phyloP scores from a whole-genome alignment of 2,113 vertebrate species.

The Ploceus nigricollis region DNA sequence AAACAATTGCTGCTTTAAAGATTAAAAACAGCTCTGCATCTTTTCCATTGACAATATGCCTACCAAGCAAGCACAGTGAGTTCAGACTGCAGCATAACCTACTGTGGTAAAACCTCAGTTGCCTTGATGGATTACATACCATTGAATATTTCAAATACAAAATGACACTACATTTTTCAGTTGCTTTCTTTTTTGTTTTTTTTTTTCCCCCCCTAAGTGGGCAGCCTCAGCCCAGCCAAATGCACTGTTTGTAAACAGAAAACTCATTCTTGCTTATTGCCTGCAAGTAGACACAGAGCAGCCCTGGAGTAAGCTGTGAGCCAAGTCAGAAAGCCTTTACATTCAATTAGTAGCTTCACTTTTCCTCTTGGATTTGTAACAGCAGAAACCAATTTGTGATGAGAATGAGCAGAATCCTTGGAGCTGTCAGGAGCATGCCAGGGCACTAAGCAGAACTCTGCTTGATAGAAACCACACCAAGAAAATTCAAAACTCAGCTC shows the following conservation, averaged over 20 bases:
- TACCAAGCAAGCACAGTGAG: background rate
- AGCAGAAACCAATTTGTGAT: conserved; percentile 35
- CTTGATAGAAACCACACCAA: conserved; percentile 7
- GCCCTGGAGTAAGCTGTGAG: background rate
- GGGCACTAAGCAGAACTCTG: background rate
- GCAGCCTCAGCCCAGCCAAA: background rate
- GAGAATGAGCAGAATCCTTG: conserved; percentile 22
- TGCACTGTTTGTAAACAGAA: background rate
- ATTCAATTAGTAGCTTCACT: conserved; percentile 25
- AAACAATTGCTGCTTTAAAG: background rate
- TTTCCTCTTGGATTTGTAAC: conserved; percentile 16
- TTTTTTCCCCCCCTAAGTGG: background rate
- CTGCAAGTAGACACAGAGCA: background rate
- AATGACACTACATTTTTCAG: background rate
- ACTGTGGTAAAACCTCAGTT: background rate
- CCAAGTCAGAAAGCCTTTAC: conserved; percentile 19
- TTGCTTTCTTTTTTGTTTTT: no score
- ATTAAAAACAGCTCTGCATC: background rate
- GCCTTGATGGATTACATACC: background rate
- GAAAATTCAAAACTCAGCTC: background rate
- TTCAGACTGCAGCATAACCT: background rate
- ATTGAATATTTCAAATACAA: background rate
- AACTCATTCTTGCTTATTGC: background rate
- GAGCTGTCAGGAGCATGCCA: background rate
- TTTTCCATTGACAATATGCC: background rate